Evolutionary conservation across 1,140 invertebrate species (phyloP), one percentile per base, ranked within the genome.

Genomic region (Drosophila repleta): DNA sequence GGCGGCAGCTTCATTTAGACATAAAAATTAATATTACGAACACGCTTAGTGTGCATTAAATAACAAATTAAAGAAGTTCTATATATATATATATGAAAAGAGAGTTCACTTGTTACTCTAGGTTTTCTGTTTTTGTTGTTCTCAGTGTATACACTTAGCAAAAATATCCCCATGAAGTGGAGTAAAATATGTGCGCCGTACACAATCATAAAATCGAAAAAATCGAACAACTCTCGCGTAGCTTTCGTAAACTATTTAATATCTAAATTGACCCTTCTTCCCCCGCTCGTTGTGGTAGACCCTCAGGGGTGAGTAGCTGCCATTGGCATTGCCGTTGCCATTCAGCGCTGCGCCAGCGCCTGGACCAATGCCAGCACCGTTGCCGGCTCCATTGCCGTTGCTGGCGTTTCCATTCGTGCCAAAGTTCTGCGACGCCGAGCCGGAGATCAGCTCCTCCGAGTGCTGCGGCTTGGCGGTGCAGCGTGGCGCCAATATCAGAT

Each of bases 231-330:
- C n/a, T n/a, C n/a, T 51, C 51, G 58, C 49, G 8, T 18, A 51
- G 45, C 48, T 37, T 11, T 49, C 4, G 20, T 17, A 69, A 41
- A 17, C 66, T 43, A 57, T 79, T 95, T 92, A 96, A 91, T 96
- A 96, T 90, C 95, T 94, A 92, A 96, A 96, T 89, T 96, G 95
- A 67, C 95, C 95, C 91, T 96, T 96, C 88, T 94, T 94, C 56
- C 94, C 95, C 87, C 95, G 93, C 76, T 95, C 95, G 79, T 96
- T 96, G 91, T 96, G 95, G 77, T 96, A 96, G 2, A 96, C 95
- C 79, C 95, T 93, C 79, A 96, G 93, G 4, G 96, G 95, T 13
- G 95, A 95, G 82, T 96, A 96, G 77, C 93, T 95, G 32, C 95
- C 95, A 61, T 88, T 85, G 51, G 78, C 81, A 37, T 75, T 87